Evolutionary conservation across 2,888 invertebrate genomes (phyloP).

Genomic region (Chaetoderma sp.): DNA sequence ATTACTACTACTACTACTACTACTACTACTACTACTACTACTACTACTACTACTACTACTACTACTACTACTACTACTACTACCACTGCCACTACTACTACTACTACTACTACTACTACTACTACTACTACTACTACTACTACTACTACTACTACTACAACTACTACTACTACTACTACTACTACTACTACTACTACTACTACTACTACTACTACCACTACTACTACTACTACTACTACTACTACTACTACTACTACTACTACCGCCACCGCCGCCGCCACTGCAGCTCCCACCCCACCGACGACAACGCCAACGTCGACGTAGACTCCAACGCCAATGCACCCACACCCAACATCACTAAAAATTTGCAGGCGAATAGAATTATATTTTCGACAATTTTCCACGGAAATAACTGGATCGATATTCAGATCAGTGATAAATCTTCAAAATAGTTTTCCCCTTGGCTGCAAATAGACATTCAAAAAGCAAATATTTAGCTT

Average conservation of each 20-base stretch:
- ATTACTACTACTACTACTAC: not conserved
- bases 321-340: no score
- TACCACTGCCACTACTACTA: not conserved
- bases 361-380: no score
- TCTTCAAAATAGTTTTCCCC: no score
- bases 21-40: not conserved
- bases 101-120: not conserved
- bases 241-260: not conserved
- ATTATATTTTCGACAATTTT: no score
- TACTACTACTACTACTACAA: not conserved
- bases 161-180: not conserved
- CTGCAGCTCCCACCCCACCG: not conserved
- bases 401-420: no score
- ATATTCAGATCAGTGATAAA: no score
- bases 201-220: not conserved
- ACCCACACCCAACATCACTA: no score
- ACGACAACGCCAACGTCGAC: not conserved
- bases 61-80: not conserved
- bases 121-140: not conserved
- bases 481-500: no score
- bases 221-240: not conserved
- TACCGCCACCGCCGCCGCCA: not conserved
- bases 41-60: not conserved
- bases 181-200: not conserved
- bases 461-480: no score